Base-by-base conservation (phyloP, 1,140 invertebrate genomes). In the Lutraria rhynchaena region DNA sequence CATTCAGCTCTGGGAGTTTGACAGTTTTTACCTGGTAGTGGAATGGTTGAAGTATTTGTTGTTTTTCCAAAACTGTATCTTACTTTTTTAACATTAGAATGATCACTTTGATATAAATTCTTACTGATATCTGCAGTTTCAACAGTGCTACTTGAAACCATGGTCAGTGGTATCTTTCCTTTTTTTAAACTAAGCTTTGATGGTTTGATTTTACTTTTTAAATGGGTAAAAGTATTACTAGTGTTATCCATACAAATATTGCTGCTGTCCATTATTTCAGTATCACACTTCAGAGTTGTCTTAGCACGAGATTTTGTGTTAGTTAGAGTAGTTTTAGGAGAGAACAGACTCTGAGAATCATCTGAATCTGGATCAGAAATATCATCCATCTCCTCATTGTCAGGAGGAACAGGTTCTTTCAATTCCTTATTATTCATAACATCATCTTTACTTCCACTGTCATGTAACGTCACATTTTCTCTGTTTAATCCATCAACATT, bases 321-420 rank as follows among this genome's bases (percentile, higher is more conserved):
- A 35, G 57, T 60, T 60, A n/a, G n/a, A n/a, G n/a, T n/a, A n/a
- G n/a, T n/a, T n/a, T n/a, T n/a, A 3, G 73, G 73, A n/a, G 73
- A 63, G 31, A 76, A 51, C 60, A 76, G 24, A 63, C 73, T 76
- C 5, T 61, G 35, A 29, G 73, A 76, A 51, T 76, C 73, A 22
- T 51, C 57, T n/a, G 58, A 76, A 15, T 76, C 73, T 31, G 37
- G 37, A 5, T 46, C 60, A 76, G 41, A 46, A 5, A 27, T 35
- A 44, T 44, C 31, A 3, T 44, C 44, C 27, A 29, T 63, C 19
- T 63, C 37, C 17, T 63, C 58, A 17, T 17, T 17, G 17, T 9
- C 65, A 29, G 1, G n/a, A n/a, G n/a, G 5, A 41, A 7, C 37
- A 41, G 37, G 15, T 7, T 41, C 37, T 41, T 41, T 7, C 37